Percentiles rank a stretch among this genome's conserved stretches.
Conservation (phyloP, 2,888 invertebrate species). For the Euclidia mi region DNA sequence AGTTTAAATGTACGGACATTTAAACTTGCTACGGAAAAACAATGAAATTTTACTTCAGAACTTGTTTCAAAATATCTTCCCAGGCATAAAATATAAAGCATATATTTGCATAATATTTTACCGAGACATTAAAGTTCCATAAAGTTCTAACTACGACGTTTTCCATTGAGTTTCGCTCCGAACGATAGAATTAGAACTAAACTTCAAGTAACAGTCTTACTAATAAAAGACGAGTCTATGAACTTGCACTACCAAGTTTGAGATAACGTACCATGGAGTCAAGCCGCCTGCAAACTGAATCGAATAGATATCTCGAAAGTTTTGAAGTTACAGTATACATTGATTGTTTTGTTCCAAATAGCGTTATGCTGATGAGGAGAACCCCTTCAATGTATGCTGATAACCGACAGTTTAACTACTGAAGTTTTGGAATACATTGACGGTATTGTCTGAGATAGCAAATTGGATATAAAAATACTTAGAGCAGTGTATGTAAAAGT, state of each 20-base stretch:
- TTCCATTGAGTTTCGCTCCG: conserved; percentile 26
- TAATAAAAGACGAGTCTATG: conserved; percentile 71
- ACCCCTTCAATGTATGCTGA: too few relatives aligned
- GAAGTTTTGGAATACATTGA: conserved; percentile 32
- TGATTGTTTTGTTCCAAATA: too few relatives aligned
- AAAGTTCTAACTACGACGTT: not conserved
- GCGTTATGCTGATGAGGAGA: too few relatives aligned
- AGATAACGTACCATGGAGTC: conserved; percentile 67
- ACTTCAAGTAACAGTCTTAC: conserved; percentile 59
- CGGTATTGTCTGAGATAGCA: conserved; percentile 10
- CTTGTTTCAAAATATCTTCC: too few relatives aligned
- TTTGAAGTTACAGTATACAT: too few relatives aligned
- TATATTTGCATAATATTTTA: too few relatives aligned
- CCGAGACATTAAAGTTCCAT: not conserved
- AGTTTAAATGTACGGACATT: too few relatives aligned
- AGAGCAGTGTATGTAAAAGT: conserved; percentile 6
- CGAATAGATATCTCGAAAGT: too few relatives aligned
- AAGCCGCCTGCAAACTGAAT: conserved; percentile 57
- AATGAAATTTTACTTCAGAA: too few relatives aligned
- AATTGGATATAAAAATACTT: not conserved
- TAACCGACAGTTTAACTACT: conserved; percentile 30
- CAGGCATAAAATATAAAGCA: too few relatives aligned
- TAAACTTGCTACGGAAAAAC: too few relatives aligned
- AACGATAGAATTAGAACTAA: conserved; percentile 55
- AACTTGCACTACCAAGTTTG: conserved; percentile 66